A percentile compares a stretch with the other conserved stretches of the same genome.
phyloP scores from a whole-genome alignment of 92 coral and sea anemone genomes.

The Metridium senile region DNA sequence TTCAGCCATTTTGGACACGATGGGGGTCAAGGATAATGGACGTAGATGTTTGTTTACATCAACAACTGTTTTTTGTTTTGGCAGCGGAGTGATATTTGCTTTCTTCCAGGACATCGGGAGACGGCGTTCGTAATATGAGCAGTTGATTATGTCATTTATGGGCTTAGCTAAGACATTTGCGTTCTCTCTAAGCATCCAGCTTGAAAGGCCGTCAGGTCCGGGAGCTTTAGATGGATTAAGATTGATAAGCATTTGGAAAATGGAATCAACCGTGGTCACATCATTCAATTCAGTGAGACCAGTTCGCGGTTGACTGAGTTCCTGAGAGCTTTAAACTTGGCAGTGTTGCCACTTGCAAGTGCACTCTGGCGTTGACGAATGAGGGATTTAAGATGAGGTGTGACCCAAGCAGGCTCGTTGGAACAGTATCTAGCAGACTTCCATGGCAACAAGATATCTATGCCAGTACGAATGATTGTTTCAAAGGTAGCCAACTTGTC shows the following conservation, averaged over 20 bases:
- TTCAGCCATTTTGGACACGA: constrained; percentile 27
- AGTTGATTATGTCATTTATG: constrained; percentile 35
- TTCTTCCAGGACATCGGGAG: constrained; percentile 54
- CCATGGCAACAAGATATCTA: not conserved
- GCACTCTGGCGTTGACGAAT: not conserved
- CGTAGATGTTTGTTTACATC: constrained; percentile 47
- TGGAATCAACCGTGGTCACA: not conserved
- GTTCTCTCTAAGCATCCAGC: constrained; percentile 44
- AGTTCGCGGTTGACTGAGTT: not conserved
- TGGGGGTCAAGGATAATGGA: constrained; percentile 50
- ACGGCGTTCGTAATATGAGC: constrained; percentile 42
- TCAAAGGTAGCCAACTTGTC: no score
- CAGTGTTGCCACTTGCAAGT: not conserved
- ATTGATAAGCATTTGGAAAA: not conserved
- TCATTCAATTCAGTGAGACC: not conserved
- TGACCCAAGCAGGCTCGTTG: not conserved
- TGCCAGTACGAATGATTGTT: not conserved
- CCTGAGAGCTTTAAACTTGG: not conserved
- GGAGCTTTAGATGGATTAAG: constrained; percentile 33
- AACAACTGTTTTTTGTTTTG: constrained; percentile 30
- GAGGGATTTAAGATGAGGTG: not conserved
- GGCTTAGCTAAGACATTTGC: constrained; percentile 39
- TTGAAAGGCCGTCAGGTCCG: constrained; percentile 44
- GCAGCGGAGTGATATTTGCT: constrained; percentile 47
- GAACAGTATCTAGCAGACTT: not conserved